Base-by-base conservation (phyloP, 2,113 vertebrate genomes). In the Pelecanoides urinatrix region DNA sequence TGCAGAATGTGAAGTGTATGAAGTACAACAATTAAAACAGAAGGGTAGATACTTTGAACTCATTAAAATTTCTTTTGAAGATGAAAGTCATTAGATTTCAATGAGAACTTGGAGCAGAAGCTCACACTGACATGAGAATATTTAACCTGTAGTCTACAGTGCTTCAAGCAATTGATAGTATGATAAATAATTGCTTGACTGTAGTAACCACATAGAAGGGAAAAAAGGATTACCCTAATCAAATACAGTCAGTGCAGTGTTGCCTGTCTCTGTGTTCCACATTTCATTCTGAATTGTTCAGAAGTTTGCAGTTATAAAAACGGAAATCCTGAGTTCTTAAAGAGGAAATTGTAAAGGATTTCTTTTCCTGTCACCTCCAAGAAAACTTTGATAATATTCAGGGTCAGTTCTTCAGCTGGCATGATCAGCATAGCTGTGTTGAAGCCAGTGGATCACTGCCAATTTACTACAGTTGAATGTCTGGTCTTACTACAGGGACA, bases 121-220 rank as follows among this genome's bases (percentile, higher is more conserved):
- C 97, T 98, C 98, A 96, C 97, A 97, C 68, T 96, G 97, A 98
- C 98, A 98, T 97, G 92, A 97, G 98, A 98, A 99, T 98, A 98
- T 98, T 98, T 98, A 97, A 98, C 98, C 98, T 99, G 98, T 98
- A 99, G 98, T 98, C 98, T 98, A 98, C 98, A 98, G 98, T 91
- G 92, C 98, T 98, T 98, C 97, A 97, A 98, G 98, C 98, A 98
- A 98, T 98, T 99, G 98, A 99, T 98, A 98, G 97, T 94, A 97
- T 98, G 98, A 99, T 99, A 99, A 99, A 99, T 99, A 98, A 98
- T 95, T 98, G 97, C 97, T 97, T 98, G 98, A 98, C 98, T 98
- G 97, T 98, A 98, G 98, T 98, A 98, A 99, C 98, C 98, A 98
- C 96, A 97, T 97, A 99, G 98, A 99, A 95, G 98, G 99, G 84